Conservation (phyloP, 1,140 invertebrate species). For the Brachionus plicatilis region DNA sequence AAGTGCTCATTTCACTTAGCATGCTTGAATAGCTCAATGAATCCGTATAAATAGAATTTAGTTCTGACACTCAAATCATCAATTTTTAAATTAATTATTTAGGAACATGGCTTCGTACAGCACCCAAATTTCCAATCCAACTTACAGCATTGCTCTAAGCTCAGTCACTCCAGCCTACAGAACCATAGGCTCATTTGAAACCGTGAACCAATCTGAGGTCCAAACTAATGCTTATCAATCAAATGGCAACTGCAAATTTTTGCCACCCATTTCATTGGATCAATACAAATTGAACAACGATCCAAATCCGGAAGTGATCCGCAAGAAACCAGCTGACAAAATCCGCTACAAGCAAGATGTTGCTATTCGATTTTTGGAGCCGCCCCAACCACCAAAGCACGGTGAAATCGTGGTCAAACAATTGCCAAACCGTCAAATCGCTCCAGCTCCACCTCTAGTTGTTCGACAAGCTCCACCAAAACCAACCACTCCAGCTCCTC, state of each 20-base stretch:
- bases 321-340: background rate
- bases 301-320: slow-evolving; percentile 37
- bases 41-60: background rate
- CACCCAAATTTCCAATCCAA: background rate
- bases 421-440: slow-evolving; percentile 18
- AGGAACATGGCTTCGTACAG: slow-evolving; percentile 27
- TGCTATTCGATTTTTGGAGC: slow-evolving; percentile 22
- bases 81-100: background rate
- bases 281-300: slow-evolving; percentile 40
- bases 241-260: slow-evolving; percentile 15
- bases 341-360: slow-evolving; percentile 36
- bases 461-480: slow-evolving; percentile 29
- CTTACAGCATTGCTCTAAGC: background rate
- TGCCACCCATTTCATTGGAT: slow-evolving; percentile 24
- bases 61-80: background rate
- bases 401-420: slow-evolving; percentile 30
- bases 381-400: slow-evolving; percentile 36
- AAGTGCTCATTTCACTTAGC: background rate
- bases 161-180: background rate
- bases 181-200: background rate
- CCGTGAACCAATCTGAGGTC: background rate
- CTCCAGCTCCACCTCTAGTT: slow-evolving; percentile 40
- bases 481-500: slow-evolving; percentile 28
- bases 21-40: slow-evolving; percentile 3
- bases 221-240: background rate